These are phyloP conservation scores for Gnatocerus cornutus DNA, from an alignment of 2,888 invertebrate genomes.

Conservation along the genomic window DNA sequence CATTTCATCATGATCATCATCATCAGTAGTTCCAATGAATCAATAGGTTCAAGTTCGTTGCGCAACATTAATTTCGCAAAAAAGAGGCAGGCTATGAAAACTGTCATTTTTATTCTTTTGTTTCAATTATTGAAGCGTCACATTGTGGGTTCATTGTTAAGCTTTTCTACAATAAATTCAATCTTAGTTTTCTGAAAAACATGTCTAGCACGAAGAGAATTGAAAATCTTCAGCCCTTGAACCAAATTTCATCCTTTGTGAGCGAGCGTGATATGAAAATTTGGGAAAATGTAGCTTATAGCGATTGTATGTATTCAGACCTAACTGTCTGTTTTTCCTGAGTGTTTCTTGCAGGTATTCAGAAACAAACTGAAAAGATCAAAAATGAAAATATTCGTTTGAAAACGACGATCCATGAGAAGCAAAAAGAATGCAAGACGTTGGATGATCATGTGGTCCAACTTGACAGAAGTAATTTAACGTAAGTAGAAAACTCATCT, in stretches of 20 bases:
- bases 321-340: background rate
- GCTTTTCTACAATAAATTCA: background rate
- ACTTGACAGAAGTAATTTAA: background rate
- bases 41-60: too few relatives aligned
- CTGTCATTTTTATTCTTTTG: background rate
- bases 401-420: conserved; percentile 1
- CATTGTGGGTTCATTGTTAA: conserved; percentile 17
- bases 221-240: conserved; percentile 11
- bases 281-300: conserved; percentile 29
- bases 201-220: conserved; percentile 3
- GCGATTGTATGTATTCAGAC: conserved; percentile 9
- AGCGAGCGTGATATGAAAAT: conserved; percentile 21
- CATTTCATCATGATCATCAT: too few relatives aligned
- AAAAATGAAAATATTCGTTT: conserved; percentile 14
- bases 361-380: conserved; percentile 22
- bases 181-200: background rate
- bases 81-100: too few relatives aligned
- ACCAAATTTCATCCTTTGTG: conserved; percentile 25
- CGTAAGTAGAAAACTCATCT: background rate
- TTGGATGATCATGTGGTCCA: conserved; percentile 7
- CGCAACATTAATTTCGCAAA: too few relatives aligned
- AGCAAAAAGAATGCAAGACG: conserved; percentile 10
- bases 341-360: conserved; percentile 25
- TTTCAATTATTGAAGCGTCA: conserved; percentile 4
- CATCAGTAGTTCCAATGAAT: too few relatives aligned